These are phyloP conservation scores for Deladenus siricidicola DNA, from an alignment of 2,888 invertebrate genomes.

Conservation along the genomic window DNA sequence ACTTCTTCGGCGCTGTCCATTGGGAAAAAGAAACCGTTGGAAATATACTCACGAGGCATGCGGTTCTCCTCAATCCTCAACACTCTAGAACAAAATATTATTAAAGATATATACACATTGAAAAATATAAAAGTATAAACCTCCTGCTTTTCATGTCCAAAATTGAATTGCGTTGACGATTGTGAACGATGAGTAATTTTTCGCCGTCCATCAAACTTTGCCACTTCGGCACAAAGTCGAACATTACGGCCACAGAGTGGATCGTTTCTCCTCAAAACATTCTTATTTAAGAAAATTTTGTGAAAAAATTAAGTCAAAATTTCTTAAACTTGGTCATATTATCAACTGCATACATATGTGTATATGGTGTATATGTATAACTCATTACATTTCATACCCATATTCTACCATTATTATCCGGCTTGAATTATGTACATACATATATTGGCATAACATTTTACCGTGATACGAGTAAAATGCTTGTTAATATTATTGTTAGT, in stretches of 20 bases:
- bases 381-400: no score
- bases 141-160: conserved; percentile 22
- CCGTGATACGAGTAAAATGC: no score
- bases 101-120: not conserved
- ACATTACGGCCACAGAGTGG: conserved; percentile 16
- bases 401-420: no score
- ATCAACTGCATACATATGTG: no score
- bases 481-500: no score
- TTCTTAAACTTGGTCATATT: no score
- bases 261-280: conserved; percentile 17
- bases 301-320: no score
- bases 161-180: conserved; percentile 26
- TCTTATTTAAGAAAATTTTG: no score
- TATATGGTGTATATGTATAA: no score
- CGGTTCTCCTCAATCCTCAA: conserved; percentile 26
- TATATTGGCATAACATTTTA: no score
- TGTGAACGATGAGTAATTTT: conserved; percentile 25
- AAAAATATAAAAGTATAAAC: conserved; percentile 12
- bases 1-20: conserved; percentile 28
- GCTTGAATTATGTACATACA: no score
- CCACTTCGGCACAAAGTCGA: conserved; percentile 18
- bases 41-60: conserved; percentile 21
- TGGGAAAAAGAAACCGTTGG: conserved; percentile 31
- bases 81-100: conserved; percentile 19
- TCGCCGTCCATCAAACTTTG: conserved; percentile 27